These are phyloP conservation scores for Lepus townsendii DNA, from an alignment of 2,797 vertebrate genomes.

Conservation along the genomic window DNA sequence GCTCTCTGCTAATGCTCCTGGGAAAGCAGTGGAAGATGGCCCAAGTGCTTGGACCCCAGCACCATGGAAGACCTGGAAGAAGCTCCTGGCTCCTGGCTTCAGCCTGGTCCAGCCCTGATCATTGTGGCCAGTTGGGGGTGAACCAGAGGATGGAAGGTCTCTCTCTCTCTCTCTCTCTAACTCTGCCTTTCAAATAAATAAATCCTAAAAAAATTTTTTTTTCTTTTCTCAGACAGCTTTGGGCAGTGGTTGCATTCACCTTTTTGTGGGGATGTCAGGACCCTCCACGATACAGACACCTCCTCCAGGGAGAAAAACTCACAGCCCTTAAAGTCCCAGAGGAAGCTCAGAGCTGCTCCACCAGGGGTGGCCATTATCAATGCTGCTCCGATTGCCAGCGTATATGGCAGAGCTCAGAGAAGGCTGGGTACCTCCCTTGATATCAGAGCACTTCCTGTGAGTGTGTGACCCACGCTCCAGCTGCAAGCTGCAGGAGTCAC, in stretches of 20 bases:
- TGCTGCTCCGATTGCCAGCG: rapidly evolving
- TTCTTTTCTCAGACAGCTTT: not conserved
- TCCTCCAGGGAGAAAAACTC: not conserved
- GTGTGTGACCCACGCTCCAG: not conserved
- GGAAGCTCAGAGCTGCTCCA: not conserved
- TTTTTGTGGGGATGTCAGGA: not conserved
- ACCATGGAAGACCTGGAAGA: too few species aligned
- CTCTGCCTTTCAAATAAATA: too few species aligned
- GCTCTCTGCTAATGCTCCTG: too few species aligned
- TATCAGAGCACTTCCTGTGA: not conserved
- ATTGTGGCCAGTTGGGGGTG: too few species aligned
- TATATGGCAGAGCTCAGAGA: not conserved
- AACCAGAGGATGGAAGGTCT: too few species aligned
- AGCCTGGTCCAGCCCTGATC: too few species aligned
- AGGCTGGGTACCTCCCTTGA: not conserved
- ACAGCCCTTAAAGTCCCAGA: not conserved
- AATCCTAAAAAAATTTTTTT: not conserved
- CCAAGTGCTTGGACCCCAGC: too few species aligned
- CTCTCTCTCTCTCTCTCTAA: too few species aligned
- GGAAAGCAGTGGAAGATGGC: too few species aligned
- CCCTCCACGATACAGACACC: not conserved
- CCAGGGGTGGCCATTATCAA: not conserved
- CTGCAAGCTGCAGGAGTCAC: not conserved
- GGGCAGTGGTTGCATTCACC: not conserved
- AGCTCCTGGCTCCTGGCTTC: too few species aligned